Evolutionary conservation across 2,797 vertebrate species (phyloP).

Genomic region (Brachyalestes nurse): DNA sequence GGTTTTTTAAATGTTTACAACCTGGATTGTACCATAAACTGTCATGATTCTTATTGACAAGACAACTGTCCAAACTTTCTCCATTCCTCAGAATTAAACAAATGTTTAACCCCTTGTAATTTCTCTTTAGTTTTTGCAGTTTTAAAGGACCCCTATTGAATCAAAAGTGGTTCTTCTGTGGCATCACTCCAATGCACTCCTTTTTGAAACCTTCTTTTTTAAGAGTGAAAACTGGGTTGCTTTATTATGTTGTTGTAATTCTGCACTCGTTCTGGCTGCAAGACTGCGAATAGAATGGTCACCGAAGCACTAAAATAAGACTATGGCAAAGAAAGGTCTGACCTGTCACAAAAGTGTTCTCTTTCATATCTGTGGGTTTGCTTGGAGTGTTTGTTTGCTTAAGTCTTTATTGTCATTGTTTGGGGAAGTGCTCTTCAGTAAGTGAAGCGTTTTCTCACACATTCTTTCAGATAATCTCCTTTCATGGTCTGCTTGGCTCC

Average conservation of each 20-base stretch:
- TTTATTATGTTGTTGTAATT: background rate
- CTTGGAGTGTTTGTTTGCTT: constrained; percentile 48
- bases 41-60: too few relatives aligned
- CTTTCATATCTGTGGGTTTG: constrained; percentile 48
- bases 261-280: background rate
- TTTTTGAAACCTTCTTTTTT: background rate
- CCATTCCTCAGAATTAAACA: too few relatives aligned
- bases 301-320: constrained; percentile 12
- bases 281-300: background rate
- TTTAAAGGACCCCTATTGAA: background rate
- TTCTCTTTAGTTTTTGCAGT: background rate
- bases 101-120: too few relatives aligned
- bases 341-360: constrained; percentile 17
- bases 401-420: constrained; percentile 53
- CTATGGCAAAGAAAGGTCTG: constrained; percentile 9
- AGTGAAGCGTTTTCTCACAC: constrained; percentile 44
- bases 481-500: constrained; percentile 57
- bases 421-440: constrained; percentile 49
- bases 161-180: background rate
- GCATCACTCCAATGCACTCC: too few relatives aligned
- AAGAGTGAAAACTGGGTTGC: background rate
- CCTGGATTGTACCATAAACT: too few relatives aligned
- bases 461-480: constrained; percentile 57
- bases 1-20: too few relatives aligned
- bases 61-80: too few relatives aligned